Conservation (phyloP, 2,797 vertebrate species). For the Urophycis tenuis region DNA sequence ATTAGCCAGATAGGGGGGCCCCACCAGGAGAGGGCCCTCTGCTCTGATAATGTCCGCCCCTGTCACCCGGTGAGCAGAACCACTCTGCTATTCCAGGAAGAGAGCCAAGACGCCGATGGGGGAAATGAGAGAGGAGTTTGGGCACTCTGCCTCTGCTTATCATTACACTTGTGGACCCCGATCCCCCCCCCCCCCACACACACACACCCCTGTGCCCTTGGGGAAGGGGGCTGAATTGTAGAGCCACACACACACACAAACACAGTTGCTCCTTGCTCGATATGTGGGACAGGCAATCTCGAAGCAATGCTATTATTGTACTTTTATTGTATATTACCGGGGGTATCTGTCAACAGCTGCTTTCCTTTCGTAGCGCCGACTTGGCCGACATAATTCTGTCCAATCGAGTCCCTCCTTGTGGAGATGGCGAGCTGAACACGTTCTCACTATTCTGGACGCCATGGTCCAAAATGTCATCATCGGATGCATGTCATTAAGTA, state of each 20-base stretch:
- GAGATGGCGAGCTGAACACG: too few relatives aligned
- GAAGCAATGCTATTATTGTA: slow-evolving; percentile 12
- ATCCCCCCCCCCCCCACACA: not conserved
- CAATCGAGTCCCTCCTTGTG: not conserved
- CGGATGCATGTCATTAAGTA: not conserved
- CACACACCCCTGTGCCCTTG: not conserved
- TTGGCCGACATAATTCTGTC: not conserved
- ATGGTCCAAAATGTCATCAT: not conserved
- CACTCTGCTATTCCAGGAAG: slow-evolving; percentile 32
- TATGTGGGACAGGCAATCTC: slow-evolving; percentile 18
- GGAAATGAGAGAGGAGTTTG: slow-evolving; percentile 22
- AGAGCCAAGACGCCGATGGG: slow-evolving; percentile 23
- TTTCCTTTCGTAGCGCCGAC: not conserved
- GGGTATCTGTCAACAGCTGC: not conserved
- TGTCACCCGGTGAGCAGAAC: slow-evolving; percentile 26
- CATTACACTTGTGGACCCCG: slow-evolving; percentile 24
- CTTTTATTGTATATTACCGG: not conserved
- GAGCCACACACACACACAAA: not conserved
- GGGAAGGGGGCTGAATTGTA: not conserved
- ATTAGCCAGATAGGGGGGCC: slow-evolving; percentile 33
- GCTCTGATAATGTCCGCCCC: slow-evolving; percentile 30
- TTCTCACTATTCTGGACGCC: not conserved
- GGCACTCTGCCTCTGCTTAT: slow-evolving; percentile 17
- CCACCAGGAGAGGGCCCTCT: slow-evolving; percentile 18
- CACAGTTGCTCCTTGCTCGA: not conserved